These are phyloP conservation scores for Pheosia tremula DNA, from an alignment of 2,888 invertebrate species.

Conservation along the genomic window DNA sequence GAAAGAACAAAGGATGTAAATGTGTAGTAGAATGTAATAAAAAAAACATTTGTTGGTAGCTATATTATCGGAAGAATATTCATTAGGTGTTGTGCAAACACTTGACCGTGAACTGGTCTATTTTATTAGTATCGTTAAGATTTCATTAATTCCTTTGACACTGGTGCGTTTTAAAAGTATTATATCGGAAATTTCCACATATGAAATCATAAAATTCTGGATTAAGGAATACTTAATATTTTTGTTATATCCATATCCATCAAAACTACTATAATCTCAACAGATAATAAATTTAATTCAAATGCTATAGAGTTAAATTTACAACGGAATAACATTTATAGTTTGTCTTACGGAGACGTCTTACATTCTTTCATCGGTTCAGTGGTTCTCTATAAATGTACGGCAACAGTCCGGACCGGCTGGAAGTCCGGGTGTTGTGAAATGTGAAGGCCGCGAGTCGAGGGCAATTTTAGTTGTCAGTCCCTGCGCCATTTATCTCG, in stretches of 20 bases:
- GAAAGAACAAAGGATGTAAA: slow-evolving; percentile 1
- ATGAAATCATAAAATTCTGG: slow-evolving; percentile 22
- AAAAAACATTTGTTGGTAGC: slow-evolving; percentile 6
- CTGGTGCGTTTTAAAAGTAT: slow-evolving; percentile 37
- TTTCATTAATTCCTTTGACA: slow-evolving; percentile 48
- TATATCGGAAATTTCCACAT: slow-evolving; percentile 46
- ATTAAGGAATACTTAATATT: slow-evolving; percentile 14
- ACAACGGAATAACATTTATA: background rate
- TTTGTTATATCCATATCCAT: background rate
- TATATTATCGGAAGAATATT: slow-evolving; percentile 30
- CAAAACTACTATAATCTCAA: background rate
- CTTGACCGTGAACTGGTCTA: slow-evolving; percentile 46
- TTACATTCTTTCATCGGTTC: slow-evolving; percentile 36
- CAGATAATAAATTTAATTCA: background rate
- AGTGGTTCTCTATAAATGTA: slow-evolving; percentile 52
- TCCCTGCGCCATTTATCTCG: slow-evolving; percentile 79
- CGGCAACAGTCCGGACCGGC: slow-evolving; percentile 52
- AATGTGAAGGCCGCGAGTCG: slow-evolving; percentile 80
- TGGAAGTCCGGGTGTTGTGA: slow-evolving; percentile 82
- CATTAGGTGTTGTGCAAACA: slow-evolving; percentile 46
- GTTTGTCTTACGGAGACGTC: slow-evolving; percentile 15
- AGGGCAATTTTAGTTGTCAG: slow-evolving; percentile 71
- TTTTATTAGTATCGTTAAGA: slow-evolving; percentile 34
- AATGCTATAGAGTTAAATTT: background rate
- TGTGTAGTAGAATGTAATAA: slow-evolving; percentile 3